A percentile compares a stretch with the other conserved stretches of the same genome.
These are phyloP conservation scores for Cotesia congregata DNA, from an alignment of 2,888 invertebrate species.

Conservation along the genomic window DNA sequence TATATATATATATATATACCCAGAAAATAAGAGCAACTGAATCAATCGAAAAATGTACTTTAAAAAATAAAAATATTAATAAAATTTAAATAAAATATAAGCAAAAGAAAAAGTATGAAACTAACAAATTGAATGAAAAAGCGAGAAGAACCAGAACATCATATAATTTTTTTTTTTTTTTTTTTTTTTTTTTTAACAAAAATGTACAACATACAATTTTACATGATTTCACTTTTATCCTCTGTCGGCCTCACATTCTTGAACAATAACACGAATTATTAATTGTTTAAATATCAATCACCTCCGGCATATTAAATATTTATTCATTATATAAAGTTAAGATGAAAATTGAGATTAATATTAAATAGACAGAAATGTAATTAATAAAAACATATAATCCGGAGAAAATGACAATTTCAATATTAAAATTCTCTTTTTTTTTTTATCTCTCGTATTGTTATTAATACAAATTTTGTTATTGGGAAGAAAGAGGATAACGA, in stretches of 20 bases:
- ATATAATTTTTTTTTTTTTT: background rate
- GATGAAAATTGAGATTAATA: constrained; percentile 41
- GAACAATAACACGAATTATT: constrained; percentile 55
- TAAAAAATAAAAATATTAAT: constrained; percentile 1
- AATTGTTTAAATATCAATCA: constrained; percentile 52
- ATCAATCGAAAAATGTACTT: background rate
- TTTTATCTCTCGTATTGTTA: constrained; percentile 17
- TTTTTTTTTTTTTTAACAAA: constrained; percentile 44
- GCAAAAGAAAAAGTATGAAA: constrained; percentile 18
- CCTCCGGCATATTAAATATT: constrained; percentile 51
- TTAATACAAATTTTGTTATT: constrained; percentile 30
- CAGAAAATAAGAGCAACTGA: constrained; percentile 7
- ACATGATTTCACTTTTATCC: constrained; percentile 43
- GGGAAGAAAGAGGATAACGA: constrained; percentile 36
- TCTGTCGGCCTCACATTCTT: constrained; percentile 44
- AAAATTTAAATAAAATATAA: constrained; percentile 6
- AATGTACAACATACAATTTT: constrained; percentile 51
- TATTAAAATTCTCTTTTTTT: constrained; percentile 24
- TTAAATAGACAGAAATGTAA: constrained; percentile 34
- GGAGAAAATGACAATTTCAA: constrained; percentile 4
- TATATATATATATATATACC: background rate
- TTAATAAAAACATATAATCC: background rate
- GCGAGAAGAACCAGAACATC: constrained; percentile 36
- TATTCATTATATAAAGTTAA: constrained; percentile 51
- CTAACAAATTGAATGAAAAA: constrained; percentile 28